Evolutionary conservation across 2,888 invertebrate genomes (phyloP), one percentile per base, ranked within the genome.

Genomic region (Acronicta leporina): DNA sequence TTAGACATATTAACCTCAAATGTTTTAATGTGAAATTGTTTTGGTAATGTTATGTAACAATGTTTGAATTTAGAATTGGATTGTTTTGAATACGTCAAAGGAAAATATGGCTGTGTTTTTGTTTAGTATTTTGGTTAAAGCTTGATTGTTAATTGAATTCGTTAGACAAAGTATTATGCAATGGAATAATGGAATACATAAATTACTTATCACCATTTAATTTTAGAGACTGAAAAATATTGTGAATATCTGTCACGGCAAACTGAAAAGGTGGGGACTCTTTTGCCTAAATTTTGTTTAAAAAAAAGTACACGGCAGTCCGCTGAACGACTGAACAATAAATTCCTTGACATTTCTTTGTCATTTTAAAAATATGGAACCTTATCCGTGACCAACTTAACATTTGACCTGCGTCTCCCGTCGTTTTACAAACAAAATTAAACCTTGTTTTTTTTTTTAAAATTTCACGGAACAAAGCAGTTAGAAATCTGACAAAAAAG

Each of bases 11-110:
- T 14, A 38, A 16, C 38, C 15, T 48, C 35, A 43, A 49, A 54
- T 49, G 41, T 51, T 68, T 68, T 51, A 63, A 58, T 57, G 53
- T 47, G 46, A 64, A 68, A 63, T 74, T 71, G 75, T 65, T 73
- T 64, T 61, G 52, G 44, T 51, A 53, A 63, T 64, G 54, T 61
- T 72, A 53, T 20, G 53, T 55, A 68, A 54, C 50, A 47, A 50
- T 62, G 47, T 45, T 61, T 72, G 48, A 67, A 44, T 67, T 72
- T 41, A 6, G 43, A 52, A 61, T 46, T 11, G 38, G 57, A 51
- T 47, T 49, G 38, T 59, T 58, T 41, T 27, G n/a, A 14, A 42
- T n/a, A 48, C 41, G 44, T 51, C 15, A 45, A 55, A 66, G n/a
- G 16, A 30, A 63, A 67, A 48, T 38, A 33, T 33, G 25, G n/a